These are phyloP conservation scores for Portunus trituberculatus DNA, from an alignment of 1,140 invertebrate genomes.

Conservation along the genomic window DNA sequence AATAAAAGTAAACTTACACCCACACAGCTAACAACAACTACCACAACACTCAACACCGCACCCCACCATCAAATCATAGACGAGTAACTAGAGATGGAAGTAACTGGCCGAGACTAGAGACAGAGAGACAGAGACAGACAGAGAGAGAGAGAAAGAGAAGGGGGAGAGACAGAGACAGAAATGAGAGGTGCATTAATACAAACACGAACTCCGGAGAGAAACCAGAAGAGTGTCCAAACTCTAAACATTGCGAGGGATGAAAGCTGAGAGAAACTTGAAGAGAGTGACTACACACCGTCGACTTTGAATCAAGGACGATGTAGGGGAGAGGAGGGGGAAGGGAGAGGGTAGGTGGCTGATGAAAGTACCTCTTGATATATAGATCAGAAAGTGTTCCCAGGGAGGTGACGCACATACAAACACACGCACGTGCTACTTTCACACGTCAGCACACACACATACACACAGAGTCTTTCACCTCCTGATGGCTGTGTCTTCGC, in stretches of 20 bases:
- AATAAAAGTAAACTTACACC: no score
- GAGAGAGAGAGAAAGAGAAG: neutral
- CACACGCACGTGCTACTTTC: neutral
- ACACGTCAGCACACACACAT: no score
- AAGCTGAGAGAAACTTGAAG: neutral
- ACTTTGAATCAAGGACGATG: neutral
- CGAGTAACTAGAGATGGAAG: no score
- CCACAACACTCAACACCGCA: no score
- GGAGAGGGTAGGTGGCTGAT: neutral
- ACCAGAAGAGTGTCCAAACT: neutral
- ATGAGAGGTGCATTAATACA: neutral
- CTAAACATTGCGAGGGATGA: neutral
- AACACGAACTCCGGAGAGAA: neutral
- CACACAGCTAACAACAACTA: no score
- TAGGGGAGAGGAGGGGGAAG: neutral
- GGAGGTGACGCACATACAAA: neutral
- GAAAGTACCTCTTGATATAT: neutral
- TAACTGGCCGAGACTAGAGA: neutral
- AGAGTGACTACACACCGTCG: neutral
- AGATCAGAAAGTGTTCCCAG: neutral
- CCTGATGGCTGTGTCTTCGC: no score
- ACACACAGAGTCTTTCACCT: no score
- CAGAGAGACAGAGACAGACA: neutral
- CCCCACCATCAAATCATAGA: no score
- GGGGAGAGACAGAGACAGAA: no score